phyloP scores from a whole-genome alignment of 2,113 vertebrate genomes.

The Brienomyrus longianalis region DNA sequence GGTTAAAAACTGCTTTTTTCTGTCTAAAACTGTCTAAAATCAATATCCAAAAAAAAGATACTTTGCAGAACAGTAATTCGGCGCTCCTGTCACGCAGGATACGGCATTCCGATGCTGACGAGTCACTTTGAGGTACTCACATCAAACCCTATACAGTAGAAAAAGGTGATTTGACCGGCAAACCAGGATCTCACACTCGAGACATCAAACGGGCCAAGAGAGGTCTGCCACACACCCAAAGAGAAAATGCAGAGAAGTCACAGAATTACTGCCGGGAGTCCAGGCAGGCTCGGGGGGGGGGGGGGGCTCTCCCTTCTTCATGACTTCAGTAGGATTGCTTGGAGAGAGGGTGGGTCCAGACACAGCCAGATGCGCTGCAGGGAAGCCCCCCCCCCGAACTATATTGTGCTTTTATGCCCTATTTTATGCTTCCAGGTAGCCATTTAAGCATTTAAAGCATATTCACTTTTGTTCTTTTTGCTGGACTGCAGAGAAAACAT shows the following conservation, averaged over 20 bases:
- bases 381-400: background rate
- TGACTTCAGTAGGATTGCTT: background rate
- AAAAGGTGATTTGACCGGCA: background rate
- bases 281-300: background rate
- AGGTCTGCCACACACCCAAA: background rate
- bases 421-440: background rate
- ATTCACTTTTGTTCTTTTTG: background rate
- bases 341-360: background rate
- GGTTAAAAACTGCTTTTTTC: background rate
- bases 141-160: background rate
- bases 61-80: background rate
- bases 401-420: background rate
- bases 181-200: background rate
- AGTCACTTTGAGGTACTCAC: background rate
- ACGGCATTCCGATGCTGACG: background rate
- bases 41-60: background rate
- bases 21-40: background rate
- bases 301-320: background rate
- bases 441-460: background rate
- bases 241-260: background rate
- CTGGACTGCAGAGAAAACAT: background rate
- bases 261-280: background rate
- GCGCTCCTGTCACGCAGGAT: background rate
- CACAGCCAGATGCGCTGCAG: background rate
- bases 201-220: background rate